A percentile compares a stretch with the other conserved stretches of the same genome.
phyloP scores from a whole-genome alignment of 1,140 invertebrate genomes.

The Gonioctena quinquepunctata region DNA sequence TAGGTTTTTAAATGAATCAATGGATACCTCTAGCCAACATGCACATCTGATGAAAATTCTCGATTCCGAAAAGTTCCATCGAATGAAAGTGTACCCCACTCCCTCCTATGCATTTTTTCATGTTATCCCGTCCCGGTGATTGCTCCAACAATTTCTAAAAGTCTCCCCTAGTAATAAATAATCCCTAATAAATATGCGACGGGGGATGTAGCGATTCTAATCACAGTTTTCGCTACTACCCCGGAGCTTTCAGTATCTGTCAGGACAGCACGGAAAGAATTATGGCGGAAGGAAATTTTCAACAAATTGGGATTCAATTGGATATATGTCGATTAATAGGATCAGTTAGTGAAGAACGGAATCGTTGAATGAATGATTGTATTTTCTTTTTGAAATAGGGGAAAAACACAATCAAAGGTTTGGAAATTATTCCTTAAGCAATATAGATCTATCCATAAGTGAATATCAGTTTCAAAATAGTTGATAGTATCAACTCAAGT shows the following conservation, averaged over 20 bases:
- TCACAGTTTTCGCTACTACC: not conserved
- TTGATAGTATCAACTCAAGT: too few relatives aligned
- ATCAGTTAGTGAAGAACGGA: too few relatives aligned
- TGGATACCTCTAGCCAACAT: too few relatives aligned
- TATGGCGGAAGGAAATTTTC: not conserved
- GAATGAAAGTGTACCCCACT: not conserved
- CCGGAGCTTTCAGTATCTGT: not conserved
- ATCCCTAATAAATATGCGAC: constrained; percentile 11
- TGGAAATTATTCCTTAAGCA: too few relatives aligned
- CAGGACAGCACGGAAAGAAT: not conserved
- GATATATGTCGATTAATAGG: not conserved
- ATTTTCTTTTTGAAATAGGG: too few relatives aligned
- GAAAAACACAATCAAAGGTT: too few relatives aligned
- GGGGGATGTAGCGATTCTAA: constrained; percentile 5
- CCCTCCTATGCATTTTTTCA: not conserved
- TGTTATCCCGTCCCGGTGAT: not conserved
- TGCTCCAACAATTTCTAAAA: not conserved
- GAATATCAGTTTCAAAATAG: too few relatives aligned
- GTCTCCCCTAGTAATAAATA: constrained; percentile 2
- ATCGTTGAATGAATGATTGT: too few relatives aligned
- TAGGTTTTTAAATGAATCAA: too few relatives aligned
- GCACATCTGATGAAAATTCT: too few relatives aligned
- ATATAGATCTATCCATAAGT: too few relatives aligned
- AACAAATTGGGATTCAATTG: not conserved
- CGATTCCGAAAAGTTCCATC: too few relatives aligned